Evolutionary conservation across 2,113 vertebrate genomes (phyloP).

Genomic region (Heterotis niloticus): DNA sequence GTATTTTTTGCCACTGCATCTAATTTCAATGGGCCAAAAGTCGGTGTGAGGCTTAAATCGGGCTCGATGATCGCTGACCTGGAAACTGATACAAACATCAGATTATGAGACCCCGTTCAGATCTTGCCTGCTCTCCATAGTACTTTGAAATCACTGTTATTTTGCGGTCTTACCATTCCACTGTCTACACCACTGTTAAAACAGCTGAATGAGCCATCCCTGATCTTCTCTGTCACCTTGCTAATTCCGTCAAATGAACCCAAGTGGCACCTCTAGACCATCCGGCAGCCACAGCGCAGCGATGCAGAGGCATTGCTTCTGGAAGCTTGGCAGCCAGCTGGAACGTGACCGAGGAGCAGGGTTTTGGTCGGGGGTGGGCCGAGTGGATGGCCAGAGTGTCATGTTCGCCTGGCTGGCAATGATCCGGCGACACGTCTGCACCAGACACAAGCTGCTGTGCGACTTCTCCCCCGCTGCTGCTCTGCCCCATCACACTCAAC

Average conservation of each 20-base stretch:
- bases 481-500: constrained; percentile 72
- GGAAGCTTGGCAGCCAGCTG: no score
- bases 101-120: background rate
- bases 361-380: background rate
- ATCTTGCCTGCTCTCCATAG: constrained; percentile 41
- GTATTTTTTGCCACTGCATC: background rate
- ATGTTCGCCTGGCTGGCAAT: constrained; percentile 54
- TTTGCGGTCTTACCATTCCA: background rate
- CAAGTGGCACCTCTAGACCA: no score
- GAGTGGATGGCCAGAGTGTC: background rate
- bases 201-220: background rate
- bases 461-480: constrained; percentile 67
- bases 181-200: background rate
- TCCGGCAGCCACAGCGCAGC: no score
- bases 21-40: background rate
- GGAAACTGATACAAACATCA: constrained; percentile 55
- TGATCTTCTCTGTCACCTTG: background rate
- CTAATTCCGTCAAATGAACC: background rate
- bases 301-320: no score
- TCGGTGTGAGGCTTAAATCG: constrained; percentile 32
- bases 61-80: constrained; percentile 64
- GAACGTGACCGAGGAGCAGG: background rate
- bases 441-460: constrained; percentile 68
- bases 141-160: background rate
- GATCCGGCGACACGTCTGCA: constrained; percentile 78